phyloP scores from a whole-genome alignment of 1,140 invertebrate genomes.

The Metopolophium dirhodum region DNA sequence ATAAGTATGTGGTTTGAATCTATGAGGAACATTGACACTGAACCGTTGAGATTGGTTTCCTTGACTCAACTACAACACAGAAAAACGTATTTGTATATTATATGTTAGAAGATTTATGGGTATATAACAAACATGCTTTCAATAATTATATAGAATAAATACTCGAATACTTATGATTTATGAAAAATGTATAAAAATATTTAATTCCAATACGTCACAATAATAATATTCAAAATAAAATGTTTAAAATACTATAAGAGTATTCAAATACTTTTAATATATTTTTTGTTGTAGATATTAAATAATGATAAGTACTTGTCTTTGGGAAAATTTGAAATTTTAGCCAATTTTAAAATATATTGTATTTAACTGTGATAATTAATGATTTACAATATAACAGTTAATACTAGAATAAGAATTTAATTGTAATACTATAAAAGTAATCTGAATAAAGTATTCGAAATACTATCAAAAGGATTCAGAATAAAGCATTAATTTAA shows the following conservation, averaged over 20 bases:
- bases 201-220: too few species aligned
- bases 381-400: background rate
- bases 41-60: conserved; percentile 79
- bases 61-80: conserved; percentile 64
- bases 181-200: too few species aligned
- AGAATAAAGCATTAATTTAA: background rate
- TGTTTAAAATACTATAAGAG: too few species aligned
- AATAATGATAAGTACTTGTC: background rate
- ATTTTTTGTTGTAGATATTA: background rate
- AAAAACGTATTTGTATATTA: conserved; percentile 27
- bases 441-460: too few species aligned
- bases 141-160: too few species aligned
- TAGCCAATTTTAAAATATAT: background rate
- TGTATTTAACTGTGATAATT: background rate
- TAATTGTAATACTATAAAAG: too few species aligned
- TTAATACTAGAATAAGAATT: background rate
- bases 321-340: background rate
- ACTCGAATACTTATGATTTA: too few species aligned
- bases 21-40: conserved; percentile 97
- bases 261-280: background rate
- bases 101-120: background rate
- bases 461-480: background rate
- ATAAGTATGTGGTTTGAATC: conserved; percentile 91
- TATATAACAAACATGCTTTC: background rate
- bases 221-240: too few species aligned